Evolutionary conservation across 2,797 vertebrate species (phyloP), one percentile per base, ranked within the genome.

Genomic region (Spinus olivaceus): DNA sequence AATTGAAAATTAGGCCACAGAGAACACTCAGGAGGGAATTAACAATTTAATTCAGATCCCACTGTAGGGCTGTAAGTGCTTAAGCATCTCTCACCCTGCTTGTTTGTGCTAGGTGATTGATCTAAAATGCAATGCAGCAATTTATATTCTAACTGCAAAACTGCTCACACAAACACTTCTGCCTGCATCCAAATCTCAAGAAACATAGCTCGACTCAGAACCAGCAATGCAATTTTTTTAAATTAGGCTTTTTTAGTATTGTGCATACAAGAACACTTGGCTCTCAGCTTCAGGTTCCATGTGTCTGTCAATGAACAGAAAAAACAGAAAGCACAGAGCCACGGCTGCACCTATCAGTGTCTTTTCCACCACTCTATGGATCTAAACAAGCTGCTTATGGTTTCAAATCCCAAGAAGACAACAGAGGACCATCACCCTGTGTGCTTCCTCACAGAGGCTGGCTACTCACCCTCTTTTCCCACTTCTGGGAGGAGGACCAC

Each of bases 381-480:
- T 46, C 64, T 67, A 15, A 82, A 56, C 8, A 14, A 53, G 53
- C 27, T 51, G 33, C 6, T 53, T 18, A 44, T 3, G 21, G 51
- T 17, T 88, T 63, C 35, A 21, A 63, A 46, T 5, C 25, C 49
- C 21, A 41, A 61, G 46, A 91, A 33, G 51, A 65, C 13, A 19
- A 74, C 21, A 23, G 20, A 81, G 49, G 41, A 65, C n/a, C 20
- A 57, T 2, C n/a, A 35, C 12, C 24, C 50, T 3, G 1, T 7
- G 10, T 56, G 35, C 32, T 44, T 78, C 57, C 47, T 30, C 67
- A 20, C 20, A 57, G 9, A 66, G 70, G 27, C 28, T 49, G 46
- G 32, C 33, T 37, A 98, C 99, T 98, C 95, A 99, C 99, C 99
- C 99, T 97, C 99, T 98, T 88, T 99, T 99, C 10, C 99, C 98